Percentiles rank a stretch among this genome's conserved stretches.
Conservation (phyloP, 2,888 invertebrate species). For the Embidobia sp. region DNA sequence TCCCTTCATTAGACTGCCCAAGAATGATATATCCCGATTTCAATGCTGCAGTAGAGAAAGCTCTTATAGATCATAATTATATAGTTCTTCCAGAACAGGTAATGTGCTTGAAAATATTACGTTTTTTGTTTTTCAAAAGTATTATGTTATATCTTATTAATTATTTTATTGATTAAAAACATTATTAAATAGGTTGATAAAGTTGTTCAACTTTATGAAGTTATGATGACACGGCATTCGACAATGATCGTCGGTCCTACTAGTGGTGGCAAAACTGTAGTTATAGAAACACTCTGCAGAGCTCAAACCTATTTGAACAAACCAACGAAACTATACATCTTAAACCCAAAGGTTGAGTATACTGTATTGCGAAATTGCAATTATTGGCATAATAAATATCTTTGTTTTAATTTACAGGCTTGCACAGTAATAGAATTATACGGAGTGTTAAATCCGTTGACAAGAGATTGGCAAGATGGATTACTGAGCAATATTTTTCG, state of each 20-base stretch:
- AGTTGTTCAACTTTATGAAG: conserved; percentile 95
- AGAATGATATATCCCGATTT: conserved; percentile 94
- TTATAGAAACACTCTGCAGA: conserved; percentile 84
- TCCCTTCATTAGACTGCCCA: conserved; percentile 95
- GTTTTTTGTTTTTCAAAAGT: conserved; percentile 86
- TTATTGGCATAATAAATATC: too few species aligned
- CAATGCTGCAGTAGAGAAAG: conserved; percentile 88
- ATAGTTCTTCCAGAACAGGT: conserved; percentile 88
- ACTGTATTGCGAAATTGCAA: too few species aligned
- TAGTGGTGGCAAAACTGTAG: conserved; percentile 95
- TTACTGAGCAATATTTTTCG: conserved; percentile 94
- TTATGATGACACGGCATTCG: conserved; percentile 96
- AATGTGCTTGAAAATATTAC: not conserved
- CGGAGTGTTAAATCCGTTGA: conserved; percentile 91
- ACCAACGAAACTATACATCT: conserved; percentile 89
- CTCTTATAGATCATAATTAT: conserved; percentile 86
- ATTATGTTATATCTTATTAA: not conserved
- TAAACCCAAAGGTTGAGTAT: conserved; percentile 97
- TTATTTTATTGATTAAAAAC: conserved; percentile 86
- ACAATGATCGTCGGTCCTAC: conserved; percentile 96
- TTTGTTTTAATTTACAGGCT: conserved; percentile 83
- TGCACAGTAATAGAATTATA: conserved; percentile 94
- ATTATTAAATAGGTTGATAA: conserved; percentile 95
- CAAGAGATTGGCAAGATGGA: conserved; percentile 97
- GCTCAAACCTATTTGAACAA: conserved; percentile 85